A percentile compares a stretch with the other conserved stretches of the same genome.
phyloP scores from a whole-genome alignment of 2,113 vertebrate species.

The Grammomys surdaster region DNA sequence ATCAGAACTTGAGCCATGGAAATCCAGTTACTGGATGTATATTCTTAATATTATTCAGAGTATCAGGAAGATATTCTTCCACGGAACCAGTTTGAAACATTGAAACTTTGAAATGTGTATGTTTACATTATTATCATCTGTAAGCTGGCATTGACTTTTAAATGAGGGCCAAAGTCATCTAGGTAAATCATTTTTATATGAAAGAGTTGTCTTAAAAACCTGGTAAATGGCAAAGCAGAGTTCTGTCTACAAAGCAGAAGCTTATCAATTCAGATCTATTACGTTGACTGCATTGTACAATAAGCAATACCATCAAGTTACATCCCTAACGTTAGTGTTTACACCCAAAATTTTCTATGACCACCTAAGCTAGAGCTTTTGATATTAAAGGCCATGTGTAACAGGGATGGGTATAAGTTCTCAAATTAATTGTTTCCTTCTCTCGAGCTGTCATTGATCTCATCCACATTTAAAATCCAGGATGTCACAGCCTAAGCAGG shows the following conservation, averaged over 20 bases:
- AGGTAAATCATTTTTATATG: conserved; percentile 45
- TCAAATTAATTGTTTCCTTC: neutral
- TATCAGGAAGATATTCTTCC: neutral
- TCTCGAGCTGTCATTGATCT: neutral
- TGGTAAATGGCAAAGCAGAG: conserved; percentile 53
- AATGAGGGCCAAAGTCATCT: neutral
- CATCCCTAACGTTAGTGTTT: neutral
- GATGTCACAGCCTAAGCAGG: neutral
- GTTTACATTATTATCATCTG: neutral
- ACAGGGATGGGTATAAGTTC: neutral
- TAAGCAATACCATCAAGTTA: neutral
- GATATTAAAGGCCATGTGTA: neutral
- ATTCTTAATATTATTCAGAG: neutral
- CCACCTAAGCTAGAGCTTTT: neutral
- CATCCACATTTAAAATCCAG: neutral
- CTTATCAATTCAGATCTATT: neutral
- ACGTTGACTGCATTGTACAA: neutral
- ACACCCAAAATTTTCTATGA: neutral
- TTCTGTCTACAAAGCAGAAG: neutral
- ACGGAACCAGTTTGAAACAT: neutral
- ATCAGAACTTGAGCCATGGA: neutral
- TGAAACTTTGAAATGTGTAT: neutral
- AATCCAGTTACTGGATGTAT: neutral
- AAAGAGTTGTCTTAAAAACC: neutral
- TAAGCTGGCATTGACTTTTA: neutral